A percentile compares a stretch with the other conserved stretches of the same genome.
Conservation (phyloP, 2,113 vertebrate species). For the Tricholaema leucomelas region DNA sequence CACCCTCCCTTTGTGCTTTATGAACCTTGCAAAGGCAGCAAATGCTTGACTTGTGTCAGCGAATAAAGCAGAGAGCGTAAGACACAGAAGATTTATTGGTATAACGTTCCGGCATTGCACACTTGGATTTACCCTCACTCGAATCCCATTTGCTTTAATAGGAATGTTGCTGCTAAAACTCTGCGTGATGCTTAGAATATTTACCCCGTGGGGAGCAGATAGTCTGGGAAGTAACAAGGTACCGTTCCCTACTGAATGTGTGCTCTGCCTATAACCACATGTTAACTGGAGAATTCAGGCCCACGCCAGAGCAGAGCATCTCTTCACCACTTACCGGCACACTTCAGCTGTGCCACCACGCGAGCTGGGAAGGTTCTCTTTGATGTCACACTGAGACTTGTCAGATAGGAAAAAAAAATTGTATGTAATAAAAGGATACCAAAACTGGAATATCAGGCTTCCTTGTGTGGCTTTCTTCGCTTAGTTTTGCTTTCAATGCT, state of each 20-base stretch:
- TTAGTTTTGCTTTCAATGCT: background rate
- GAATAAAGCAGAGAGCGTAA: background rate
- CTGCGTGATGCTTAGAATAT: slow-evolving; percentile 30
- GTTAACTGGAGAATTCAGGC: slow-evolving; percentile 13
- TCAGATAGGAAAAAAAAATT: background rate
- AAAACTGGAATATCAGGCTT: background rate
- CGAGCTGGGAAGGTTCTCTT: background rate
- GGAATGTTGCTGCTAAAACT: slow-evolving; percentile 32
- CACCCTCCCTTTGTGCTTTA: slow-evolving; percentile 44
- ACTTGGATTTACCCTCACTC: slow-evolving; percentile 20
- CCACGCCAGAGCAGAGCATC: background rate
- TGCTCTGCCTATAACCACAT: slow-evolving; percentile 49
- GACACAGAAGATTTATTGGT: slow-evolving; percentile 39
- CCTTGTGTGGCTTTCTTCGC: background rate
- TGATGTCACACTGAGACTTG: background rate
- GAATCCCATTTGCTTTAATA: slow-evolving; percentile 46
- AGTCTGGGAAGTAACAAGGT: slow-evolving; percentile 59
- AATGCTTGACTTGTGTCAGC: slow-evolving; percentile 36
- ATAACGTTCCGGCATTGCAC: background rate
- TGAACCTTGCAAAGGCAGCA: slow-evolving; percentile 27
- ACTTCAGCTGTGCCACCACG: background rate
- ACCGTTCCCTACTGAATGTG: slow-evolving; percentile 34
- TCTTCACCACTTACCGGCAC: background rate
- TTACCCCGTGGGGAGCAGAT: slow-evolving; percentile 49
- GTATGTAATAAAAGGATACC: background rate